Percentiles rank a stretch among this genome's conserved stretches.
These are phyloP conservation scores for Triplophysa yarkandensis DNA, from an alignment of 2,797 vertebrate species.

Conservation along the genomic window DNA sequence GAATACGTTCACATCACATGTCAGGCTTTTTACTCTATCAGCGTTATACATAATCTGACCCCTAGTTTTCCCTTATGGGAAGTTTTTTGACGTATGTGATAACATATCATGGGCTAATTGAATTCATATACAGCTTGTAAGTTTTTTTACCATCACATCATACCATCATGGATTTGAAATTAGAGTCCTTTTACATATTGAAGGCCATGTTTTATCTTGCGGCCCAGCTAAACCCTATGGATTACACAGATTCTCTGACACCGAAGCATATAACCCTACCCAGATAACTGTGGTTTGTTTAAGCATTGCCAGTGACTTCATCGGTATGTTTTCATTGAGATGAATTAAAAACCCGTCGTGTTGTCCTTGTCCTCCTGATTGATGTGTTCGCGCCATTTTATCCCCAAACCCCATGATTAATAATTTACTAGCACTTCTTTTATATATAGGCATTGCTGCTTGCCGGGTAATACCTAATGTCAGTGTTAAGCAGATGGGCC, in stretches of 20 bases:
- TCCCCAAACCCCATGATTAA: background rate
- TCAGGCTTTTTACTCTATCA: background rate
- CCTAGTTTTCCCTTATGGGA: background rate
- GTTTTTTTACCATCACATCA: background rate
- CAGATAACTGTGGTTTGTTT: background rate
- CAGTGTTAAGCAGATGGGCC: background rate
- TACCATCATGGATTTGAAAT: slow-evolving; percentile 4
- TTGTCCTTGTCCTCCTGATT: slow-evolving; percentile 16
- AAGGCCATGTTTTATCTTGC: background rate
- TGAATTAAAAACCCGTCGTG: background rate
- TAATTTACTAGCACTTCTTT: slow-evolving; percentile 19
- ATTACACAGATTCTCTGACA: background rate
- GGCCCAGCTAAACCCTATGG: background rate
- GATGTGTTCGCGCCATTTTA: background rate
- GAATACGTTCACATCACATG: background rate
- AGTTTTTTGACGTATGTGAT: background rate
- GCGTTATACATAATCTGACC: background rate
- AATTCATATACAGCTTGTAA: background rate
- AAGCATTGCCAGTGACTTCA: background rate
- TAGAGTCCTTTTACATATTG: background rate
- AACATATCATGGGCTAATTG: background rate
- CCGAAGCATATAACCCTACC: background rate
- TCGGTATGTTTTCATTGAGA: background rate
- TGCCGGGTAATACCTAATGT: slow-evolving; percentile 3
- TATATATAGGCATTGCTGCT: background rate